Base-by-base conservation (phyloP, 2,888 invertebrate species). In the Drosophila mayaguana region DNA sequence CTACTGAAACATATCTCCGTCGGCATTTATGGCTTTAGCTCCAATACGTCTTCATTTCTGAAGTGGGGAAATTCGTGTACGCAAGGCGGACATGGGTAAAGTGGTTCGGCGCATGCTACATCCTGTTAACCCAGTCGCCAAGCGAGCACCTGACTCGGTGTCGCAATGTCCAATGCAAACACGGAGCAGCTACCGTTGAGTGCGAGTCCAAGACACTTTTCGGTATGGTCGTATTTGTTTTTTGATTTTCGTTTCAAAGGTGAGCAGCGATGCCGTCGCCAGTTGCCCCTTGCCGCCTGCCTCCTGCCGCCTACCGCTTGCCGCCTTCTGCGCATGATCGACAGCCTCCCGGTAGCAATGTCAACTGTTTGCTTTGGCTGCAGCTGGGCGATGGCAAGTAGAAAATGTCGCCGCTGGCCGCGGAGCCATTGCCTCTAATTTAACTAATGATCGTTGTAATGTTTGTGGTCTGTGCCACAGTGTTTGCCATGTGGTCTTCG, bases 361-460 rank as follows among this genome's bases (percentile, higher is more conserved):
- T 53, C 74, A 72, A 68, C 71, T 88, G 79, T 89, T 80, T 83
- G 69, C 63, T 54, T 69, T 69, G 57, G 32, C 34, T 61, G 56
- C 18, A 69, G 77, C 62, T 69, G 83, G 55, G 60, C 55, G 54
- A 22, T 45, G 22, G 8, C 45, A 53, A 62, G 56, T 46, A 43
- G 57, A 62, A 70, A 54, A 60, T 71, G 54, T 71, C 60, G 56
- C 38, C 38, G 38, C 3, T 43, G 46, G 65, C 57, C 34, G 32
- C 62, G 50, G 42, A 70, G 65, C 68, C 79, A 75, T 63, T 78
- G 78, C 78, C 73, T 76, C 87, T 90, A 91, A 90, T 90, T 90
- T 87, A 90, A 78, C 90, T 91, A 90, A 90, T 90, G 90, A 90
- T 80, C 83, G 88, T 87, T 91, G 91, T 91, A 90, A 90, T 90